Evolutionary conservation across 1,140 invertebrate species (phyloP).

Genomic region (fruit fly (Drosophila melanogaster)): Release_6_plus_ISO1_MT NT_033779.5:7559501-7560000

Average conservation of each 20-base stretch:
- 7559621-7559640: constrained; percentile 68
- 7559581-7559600: constrained; percentile 73
- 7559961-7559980: constrained; percentile 40
- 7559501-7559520: constrained; percentile 62
- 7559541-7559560: constrained; percentile 37
- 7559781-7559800: constrained; percentile 61
- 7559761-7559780: constrained; percentile 80
- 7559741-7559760: constrained; percentile 51
- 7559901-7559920: constrained; percentile 68
- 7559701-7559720: constrained; percentile 42
- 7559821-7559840: constrained; percentile 34
- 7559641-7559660: constrained; percentile 77
- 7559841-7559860: constrained; percentile 75
- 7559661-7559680: constrained; percentile 78
- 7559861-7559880: constrained; percentile 76
- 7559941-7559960: constrained; percentile 76
- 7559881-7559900: constrained; percentile 39
- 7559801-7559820: constrained; percentile 19
- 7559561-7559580: constrained; percentile 64
- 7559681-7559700: constrained; percentile 44
- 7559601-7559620: not conserved
- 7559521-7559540: constrained; percentile 61
- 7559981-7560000: constrained; percentile 61
- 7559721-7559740: constrained; percentile 27
- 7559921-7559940: constrained; percentile 75